These are phyloP conservation scores for Drosophila affinis DNA, from an alignment of 2,888 invertebrate species.

Conservation along the genomic window DNA sequence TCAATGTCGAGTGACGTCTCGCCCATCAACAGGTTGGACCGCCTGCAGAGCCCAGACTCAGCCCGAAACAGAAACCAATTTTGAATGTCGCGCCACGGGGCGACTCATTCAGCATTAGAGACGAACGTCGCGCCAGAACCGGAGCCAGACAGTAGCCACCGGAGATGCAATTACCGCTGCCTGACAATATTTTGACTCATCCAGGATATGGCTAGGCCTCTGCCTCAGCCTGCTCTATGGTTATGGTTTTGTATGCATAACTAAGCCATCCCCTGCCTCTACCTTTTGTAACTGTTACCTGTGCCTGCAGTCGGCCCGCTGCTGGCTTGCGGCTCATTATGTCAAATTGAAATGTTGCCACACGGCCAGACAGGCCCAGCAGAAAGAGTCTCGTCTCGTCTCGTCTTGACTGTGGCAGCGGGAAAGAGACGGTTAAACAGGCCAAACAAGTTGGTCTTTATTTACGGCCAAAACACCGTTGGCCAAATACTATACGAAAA, in stretches of 20 bases:
- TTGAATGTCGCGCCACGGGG: conserved; percentile 64
- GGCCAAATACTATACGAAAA: background rate
- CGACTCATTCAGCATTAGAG: conserved; percentile 70
- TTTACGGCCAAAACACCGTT: conserved; percentile 35
- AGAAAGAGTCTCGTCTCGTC: background rate
- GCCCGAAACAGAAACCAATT: conserved; percentile 28
- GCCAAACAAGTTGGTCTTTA: conserved; percentile 56
- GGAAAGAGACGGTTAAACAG: conserved; percentile 33
- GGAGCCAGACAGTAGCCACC: conserved; percentile 62
- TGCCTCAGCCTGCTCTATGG: background rate
- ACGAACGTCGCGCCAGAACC: conserved; percentile 29
- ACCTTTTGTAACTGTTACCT: background rate
- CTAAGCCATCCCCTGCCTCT: conserved; percentile 19
- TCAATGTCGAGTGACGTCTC: conserved; percentile 67
- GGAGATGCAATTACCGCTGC: conserved; percentile 72
- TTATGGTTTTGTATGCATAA: conserved; percentile 26
- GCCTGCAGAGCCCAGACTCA: conserved; percentile 31
- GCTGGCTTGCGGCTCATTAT: conserved; percentile 60
- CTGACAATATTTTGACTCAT: conserved; percentile 68
- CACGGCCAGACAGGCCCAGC: conserved; percentile 21
- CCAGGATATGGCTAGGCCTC: conserved; percentile 25
- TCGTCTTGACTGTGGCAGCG: no score
- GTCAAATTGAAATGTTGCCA: conserved; percentile 70
- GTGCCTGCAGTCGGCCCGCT: background rate
- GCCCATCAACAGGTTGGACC: conserved; percentile 71